Conservation (phyloP, 2,888 invertebrate species). For the Azorinus chamasolen region DNA sequence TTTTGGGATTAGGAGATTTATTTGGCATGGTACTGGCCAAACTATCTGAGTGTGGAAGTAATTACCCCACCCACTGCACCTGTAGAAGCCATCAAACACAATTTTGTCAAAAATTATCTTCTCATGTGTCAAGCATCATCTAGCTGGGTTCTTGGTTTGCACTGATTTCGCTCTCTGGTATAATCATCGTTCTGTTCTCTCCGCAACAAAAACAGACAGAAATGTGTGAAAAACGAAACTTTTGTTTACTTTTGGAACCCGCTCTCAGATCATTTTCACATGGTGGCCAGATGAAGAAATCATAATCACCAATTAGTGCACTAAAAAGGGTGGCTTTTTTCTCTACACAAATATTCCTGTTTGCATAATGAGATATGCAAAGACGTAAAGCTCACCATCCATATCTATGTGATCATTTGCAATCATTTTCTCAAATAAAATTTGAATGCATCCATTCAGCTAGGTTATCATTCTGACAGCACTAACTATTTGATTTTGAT, state of each 20-base stretch:
- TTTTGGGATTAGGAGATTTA: too few relatives aligned
- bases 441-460: too few relatives aligned
- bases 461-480: too few relatives aligned
- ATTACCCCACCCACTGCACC: slow-evolving; percentile 50
- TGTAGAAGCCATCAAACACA: slow-evolving; percentile 37
- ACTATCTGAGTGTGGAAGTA: slow-evolving; percentile 25
- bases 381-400: too few relatives aligned
- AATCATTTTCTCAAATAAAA: too few relatives aligned
- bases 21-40: too few relatives aligned
- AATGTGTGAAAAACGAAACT: slow-evolving; percentile 11
- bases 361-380: too few relatives aligned
- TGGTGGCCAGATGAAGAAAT: slow-evolving; percentile 8
- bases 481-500: too few relatives aligned
- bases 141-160: slow-evolving; percentile 32
- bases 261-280: slow-evolving; percentile 25
- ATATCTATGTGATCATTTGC: too few relatives aligned
- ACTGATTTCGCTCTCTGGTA: slow-evolving; percentile 29
- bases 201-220: slow-evolving; percentile 16
- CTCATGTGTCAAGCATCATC: slow-evolving; percentile 49
- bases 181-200: slow-evolving; percentile 7
- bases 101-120: slow-evolving; percentile 55
- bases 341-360: too few relatives aligned
- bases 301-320: not conserved
- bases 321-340: too few relatives aligned
- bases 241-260: slow-evolving; percentile 36